Evolutionary conservation across 2,113 vertebrate genomes (phyloP).

Genomic region (Dicrurus megarhynchus): DNA sequence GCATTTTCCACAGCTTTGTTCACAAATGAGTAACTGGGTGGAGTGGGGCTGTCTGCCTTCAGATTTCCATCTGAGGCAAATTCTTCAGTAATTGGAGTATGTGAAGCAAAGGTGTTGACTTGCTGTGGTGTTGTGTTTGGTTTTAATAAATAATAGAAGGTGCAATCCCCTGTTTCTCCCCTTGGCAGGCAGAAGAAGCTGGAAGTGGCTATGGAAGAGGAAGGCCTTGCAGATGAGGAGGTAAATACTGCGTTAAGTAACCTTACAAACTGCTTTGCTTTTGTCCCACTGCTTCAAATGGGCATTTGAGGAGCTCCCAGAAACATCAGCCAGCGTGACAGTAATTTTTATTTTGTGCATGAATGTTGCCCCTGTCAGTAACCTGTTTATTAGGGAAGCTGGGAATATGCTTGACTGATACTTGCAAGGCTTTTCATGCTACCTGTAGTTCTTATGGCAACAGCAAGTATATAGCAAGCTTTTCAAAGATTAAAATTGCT

Average conservation of each 20-base stretch:
- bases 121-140: not conserved
- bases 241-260: slow-evolving; percentile 64
- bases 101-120: not conserved
- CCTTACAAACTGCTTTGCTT: not conserved
- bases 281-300: not conserved
- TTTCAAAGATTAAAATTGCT: not conserved
- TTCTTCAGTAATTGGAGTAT: not conserved
- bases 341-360: not conserved
- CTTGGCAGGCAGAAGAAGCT: slow-evolving; percentile 94
- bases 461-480: not conserved
- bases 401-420: not conserved
- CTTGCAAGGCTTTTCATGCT: not conserved
- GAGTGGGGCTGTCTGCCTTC: not conserved
- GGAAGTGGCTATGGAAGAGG: slow-evolving; percentile 97
- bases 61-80: not conserved
- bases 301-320: not conserved
- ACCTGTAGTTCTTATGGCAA: not conserved
- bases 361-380: not conserved
- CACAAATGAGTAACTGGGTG: not conserved
- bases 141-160: not conserved
- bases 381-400: not conserved
- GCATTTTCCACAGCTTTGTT: not conserved
- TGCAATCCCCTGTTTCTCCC: not conserved
- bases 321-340: not conserved
- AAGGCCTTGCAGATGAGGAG: slow-evolving; percentile 94